Evolutionary conservation across 2,888 invertebrate genomes (phyloP), one percentile per base, ranked within the genome.

Genomic region (Chymomyza procnemis): DNA sequence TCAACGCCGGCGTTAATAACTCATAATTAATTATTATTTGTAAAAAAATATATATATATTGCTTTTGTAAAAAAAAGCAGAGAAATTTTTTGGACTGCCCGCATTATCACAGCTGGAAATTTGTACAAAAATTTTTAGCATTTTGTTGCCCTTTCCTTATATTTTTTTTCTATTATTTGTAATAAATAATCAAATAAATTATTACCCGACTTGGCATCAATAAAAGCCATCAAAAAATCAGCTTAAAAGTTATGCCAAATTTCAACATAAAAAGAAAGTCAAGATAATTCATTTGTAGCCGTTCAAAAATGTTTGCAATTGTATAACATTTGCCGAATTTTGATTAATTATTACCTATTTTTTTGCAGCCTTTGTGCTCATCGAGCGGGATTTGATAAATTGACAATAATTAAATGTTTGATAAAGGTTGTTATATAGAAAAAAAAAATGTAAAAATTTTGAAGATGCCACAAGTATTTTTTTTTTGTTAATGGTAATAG

Each of bases 1-100:
- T 26, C 6, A 26, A 26, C 26, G 26, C 26, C 26, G 8, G 26
- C 26, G 26, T 26, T 26, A 80, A 75, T 68, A 67, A 66, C 64
- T 52, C 67, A 74, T 69, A 74, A 86, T 81, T 81, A 84, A 80
- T 86, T 78, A 80, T 21, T 61, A 65, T 69, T 68, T n/a, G 22
- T 56, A 12, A 68, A 66, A 67, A 68, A 26, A 26, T 6, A 26
- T 6, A 26, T 26, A 26, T 6, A 26, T 26, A 26, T 26, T 26
- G 26, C 34, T 16, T 16, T 18, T 22, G 26, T 22, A 54, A 54
- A 54, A 21, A 54, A 54, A 52, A 8, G 18, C 52, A 8, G 19
- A 52, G 52, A 52, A 18, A 52, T 52, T 54, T 52, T 54, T 18
- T 19, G 19, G 1, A 5, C 19, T 54, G 54, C 54, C 54, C 54